Base-by-base conservation (phyloP, 2,113 vertebrate species). In the Marmota monax region DNA sequence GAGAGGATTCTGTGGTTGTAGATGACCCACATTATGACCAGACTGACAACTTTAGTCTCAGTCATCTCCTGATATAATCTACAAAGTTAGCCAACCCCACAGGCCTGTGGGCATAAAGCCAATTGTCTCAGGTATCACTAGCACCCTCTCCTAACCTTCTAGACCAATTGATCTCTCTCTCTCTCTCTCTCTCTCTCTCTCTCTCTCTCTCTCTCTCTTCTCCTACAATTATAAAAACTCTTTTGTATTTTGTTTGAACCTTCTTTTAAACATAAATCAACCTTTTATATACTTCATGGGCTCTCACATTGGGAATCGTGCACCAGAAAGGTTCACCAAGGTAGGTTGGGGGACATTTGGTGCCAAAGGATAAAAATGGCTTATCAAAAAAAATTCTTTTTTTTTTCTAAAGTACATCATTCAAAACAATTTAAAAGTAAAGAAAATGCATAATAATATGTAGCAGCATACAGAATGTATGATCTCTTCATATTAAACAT, bases 301-400 rank as follows among this genome's bases (percentile, higher is more conserved):
- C 18, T 91, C 65, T 34, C 76, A 45, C 45, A 85, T 56, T 23
- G 37, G 73, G 51, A 58, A 93, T 79, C 51, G 9, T 76, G 12
- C 25, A 51, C 32, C n/a, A 51, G 22, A 12, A 90, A 73, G 42
- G n/a, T 70, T 87, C 18, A 53, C 61, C 37, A 45, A 73, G 61
- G 69, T 61, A 94, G 70, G 4, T 37, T 13, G 3, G 80, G 34
- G 48, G 51, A 58, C 34, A 42, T 12, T 53, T 63, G n/a, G 37
- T 88, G 61, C 7, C 58, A 88, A 51, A 82, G 29, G 42, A 51
- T 51, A 53, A 93, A 79, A 65, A 89, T 67, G 29, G 48, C 63
- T 88, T 84, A 79, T 25, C 20, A 53, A 22, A 82, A 70, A 92
- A 91, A 89, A 92, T 14, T 45, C 67, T 88, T 96, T 97, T 89